A percentile compares a stretch with the other conserved stretches of the same genome.
phyloP scores from a whole-genome alignment of 2,113 vertebrate species.

The Sphyrna mokarran region DNA sequence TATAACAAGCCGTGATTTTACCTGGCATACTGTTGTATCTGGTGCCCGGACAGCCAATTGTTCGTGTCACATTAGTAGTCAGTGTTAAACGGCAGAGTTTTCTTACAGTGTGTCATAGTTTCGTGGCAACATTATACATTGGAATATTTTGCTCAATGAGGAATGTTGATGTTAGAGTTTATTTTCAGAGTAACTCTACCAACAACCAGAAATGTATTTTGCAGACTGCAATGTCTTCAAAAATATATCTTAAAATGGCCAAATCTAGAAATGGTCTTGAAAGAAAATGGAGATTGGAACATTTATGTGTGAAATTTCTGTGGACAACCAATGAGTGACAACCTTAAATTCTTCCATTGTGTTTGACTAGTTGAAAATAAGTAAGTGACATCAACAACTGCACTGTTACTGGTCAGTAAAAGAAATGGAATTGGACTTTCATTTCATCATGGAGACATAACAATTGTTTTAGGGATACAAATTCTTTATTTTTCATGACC shows the following conservation, averaged over 20 bases:
- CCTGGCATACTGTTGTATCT: not conserved
- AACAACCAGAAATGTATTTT: not conserved
- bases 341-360: not conserved
- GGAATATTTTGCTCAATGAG: conserved; percentile 7
- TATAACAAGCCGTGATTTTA: not conserved
- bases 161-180: not conserved
- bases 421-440: not conserved
- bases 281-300: not conserved
- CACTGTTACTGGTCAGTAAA: not conserved
- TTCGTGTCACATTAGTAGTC: not conserved
- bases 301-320: not conserved
- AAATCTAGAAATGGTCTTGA: not conserved
- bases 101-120: not conserved
- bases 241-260: not conserved
- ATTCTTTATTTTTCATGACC: not conserved
- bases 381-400: not conserved
- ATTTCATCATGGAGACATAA: not conserved
- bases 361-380: not conserved
- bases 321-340: not conserved
- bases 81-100: not conserved
- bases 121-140: not conserved
- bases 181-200: not conserved
- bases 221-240: not conserved
- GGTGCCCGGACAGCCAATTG: not conserved
- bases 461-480: not conserved